Evolutionary conservation across 2,797 vertebrate species (phyloP).

Genomic region (Smutsia gigantea): DNA sequence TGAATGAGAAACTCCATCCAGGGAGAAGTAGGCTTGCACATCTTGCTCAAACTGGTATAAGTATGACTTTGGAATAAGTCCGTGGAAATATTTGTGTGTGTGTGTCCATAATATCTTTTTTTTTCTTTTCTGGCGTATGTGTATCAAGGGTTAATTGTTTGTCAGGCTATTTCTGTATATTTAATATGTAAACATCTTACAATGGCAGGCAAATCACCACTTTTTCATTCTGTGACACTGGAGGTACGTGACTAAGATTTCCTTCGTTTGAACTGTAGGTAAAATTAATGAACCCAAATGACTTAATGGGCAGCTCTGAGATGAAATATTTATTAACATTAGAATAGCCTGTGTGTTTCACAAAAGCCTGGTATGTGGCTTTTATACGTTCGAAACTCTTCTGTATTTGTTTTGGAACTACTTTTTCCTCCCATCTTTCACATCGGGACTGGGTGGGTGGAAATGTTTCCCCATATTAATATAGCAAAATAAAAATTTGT

Average conservation of each 20-base stretch:
- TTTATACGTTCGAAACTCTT: background rate
- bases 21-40: background rate
- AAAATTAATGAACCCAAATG: slow-evolving; percentile 31
- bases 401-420: background rate
- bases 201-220: slow-evolving; percentile 40
- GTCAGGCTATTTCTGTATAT: slow-evolving; percentile 54
- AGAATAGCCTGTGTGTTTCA: background rate
- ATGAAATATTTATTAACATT: background rate
- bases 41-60: background rate
- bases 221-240: slow-evolving; percentile 49
- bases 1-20: background rate
- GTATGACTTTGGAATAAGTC: background rate
- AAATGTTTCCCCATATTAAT: background rate
- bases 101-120: background rate
- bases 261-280: slow-evolving; percentile 39
- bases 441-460: background rate
- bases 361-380: background rate
- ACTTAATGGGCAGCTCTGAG: background rate
- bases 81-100: background rate
- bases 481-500: slow-evolving; percentile 30
- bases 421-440: background rate
- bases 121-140: background rate
- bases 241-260: slow-evolving; percentile 29
- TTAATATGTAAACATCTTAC: slow-evolving; percentile 55
- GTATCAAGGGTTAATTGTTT: slow-evolving; percentile 30